Evolutionary conservation across 2,113 vertebrate genomes (phyloP), one percentile per base, ranked within the genome.

Genomic region (Noctilio leporinus): DNA sequence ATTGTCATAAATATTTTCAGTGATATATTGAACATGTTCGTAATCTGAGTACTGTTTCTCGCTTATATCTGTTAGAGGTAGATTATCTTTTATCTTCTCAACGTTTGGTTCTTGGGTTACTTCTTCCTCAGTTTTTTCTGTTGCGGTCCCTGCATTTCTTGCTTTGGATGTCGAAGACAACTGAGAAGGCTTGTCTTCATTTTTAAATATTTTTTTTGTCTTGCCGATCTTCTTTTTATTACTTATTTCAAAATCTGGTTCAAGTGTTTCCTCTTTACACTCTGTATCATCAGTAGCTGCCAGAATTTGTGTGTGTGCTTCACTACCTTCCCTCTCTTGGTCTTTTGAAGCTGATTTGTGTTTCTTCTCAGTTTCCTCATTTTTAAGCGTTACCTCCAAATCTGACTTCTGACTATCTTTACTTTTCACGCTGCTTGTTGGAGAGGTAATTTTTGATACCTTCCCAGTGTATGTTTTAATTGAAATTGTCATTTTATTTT

Each of bases 1-100:
- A 75, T 96, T 75, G 0, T 84, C 86, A 91, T 96, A 96, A 81
- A 97, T 96, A 45, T 97, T 97, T 70, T 96, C 97, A 72, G 15
- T 95, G 55, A 97, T 59, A 49, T 89, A 95, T 86, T 97, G 64
- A 64, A 97, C 92, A 38, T 2, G 0, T 88, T 97, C 96, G 76
- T 75, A 43, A 69, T 70, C 62, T 62, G 64, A 47, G 2, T 28
- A 22, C 0, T 5, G 47, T 77, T 59, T 78, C 16, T 96, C 70
- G 19, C 45, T 35, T 4, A 1, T 26, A 59, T 75, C 12, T n/a
- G 1, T 70, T 40, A 90, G 83, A n/a, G 20, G 11, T 24, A 1
- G 0, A 38, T 1, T 6, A 1, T 83, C n/a, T 89, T 45, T 84
- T 38, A 0, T 59, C 0, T 76, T 14, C 30, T 86, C 16, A 8